Conservation (phyloP, 2,113 vertebrate genomes). For the Orthochromis malagaraziensis region DNA sequence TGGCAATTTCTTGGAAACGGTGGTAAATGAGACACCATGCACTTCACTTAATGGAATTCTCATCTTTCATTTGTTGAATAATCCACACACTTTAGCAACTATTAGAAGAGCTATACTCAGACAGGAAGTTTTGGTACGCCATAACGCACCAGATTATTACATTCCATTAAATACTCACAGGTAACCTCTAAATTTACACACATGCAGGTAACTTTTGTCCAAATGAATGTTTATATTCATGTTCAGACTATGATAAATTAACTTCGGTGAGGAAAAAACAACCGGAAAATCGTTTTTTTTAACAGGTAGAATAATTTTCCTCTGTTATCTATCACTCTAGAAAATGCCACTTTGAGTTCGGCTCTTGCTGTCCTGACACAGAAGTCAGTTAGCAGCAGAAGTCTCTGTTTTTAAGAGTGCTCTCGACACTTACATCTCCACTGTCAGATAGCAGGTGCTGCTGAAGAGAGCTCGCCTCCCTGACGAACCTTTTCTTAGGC, state of each 20-base stretch:
- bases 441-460: constrained; percentile 66
- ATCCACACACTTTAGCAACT: not conserved
- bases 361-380: not conserved
- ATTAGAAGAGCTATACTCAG: not conserved
- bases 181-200: not conserved
- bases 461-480: constrained; percentile 58
- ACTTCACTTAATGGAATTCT: not conserved
- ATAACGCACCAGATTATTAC: not conserved
- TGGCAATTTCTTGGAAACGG: not conserved
- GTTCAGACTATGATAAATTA: not conserved
- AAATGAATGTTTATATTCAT: not conserved
- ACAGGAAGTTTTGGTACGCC: not conserved
- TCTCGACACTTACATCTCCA: constrained; percentile 62
- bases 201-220: not conserved
- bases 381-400: not conserved
- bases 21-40: not conserved
- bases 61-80: not conserved
- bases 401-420: not conserved
- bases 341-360: not conserved
- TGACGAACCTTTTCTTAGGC: constrained; percentile 50
- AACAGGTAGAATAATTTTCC: not conserved
- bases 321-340: not conserved
- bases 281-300: not conserved
- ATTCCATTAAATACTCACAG: not conserved
- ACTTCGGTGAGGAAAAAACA: not conserved